Evolutionary conservation across 1,140 invertebrate species (phyloP).

Genomic region (Chymomyza costata): DNA sequence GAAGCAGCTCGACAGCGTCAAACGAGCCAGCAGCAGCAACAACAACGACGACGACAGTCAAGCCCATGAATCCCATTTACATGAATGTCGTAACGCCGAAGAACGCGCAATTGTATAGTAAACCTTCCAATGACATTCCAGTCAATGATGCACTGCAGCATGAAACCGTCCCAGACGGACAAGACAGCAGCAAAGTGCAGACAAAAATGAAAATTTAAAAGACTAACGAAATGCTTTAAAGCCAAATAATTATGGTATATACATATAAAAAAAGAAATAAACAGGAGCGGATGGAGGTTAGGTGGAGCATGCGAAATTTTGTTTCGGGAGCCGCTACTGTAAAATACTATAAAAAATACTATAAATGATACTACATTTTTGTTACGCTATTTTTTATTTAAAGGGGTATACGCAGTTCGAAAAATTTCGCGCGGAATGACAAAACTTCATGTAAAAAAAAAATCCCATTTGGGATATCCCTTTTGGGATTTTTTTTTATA

Average conservation of each 20-base stretch:
- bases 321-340: no score
- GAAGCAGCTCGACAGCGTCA: conserved; percentile 14
- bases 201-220: conserved; percentile 70
- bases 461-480: no score
- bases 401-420: no score
- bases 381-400: no score
- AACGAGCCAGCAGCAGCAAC: conserved; percentile 4
- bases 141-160: conserved; percentile 34
- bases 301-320: no score
- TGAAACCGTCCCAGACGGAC: conserved; percentile 1
- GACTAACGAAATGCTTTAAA: conserved; percentile 65
- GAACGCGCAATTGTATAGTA: conserved; percentile 52
- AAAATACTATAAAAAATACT: no score
- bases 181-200: conserved; percentile 28
- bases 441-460: no score
- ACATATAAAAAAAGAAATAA: no score
- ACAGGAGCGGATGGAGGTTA: no score
- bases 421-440: no score
- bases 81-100: conserved; percentile 66
- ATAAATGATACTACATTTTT: no score
- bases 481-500: no score
- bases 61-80: conserved; percentile 40
- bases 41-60: conserved; percentile 3
- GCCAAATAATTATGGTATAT: conserved; percentile 32
- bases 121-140: conserved; percentile 32